Base-by-base conservation (phyloP, 2,113 vertebrate species). In the Pardalotus punctatus region DNA sequence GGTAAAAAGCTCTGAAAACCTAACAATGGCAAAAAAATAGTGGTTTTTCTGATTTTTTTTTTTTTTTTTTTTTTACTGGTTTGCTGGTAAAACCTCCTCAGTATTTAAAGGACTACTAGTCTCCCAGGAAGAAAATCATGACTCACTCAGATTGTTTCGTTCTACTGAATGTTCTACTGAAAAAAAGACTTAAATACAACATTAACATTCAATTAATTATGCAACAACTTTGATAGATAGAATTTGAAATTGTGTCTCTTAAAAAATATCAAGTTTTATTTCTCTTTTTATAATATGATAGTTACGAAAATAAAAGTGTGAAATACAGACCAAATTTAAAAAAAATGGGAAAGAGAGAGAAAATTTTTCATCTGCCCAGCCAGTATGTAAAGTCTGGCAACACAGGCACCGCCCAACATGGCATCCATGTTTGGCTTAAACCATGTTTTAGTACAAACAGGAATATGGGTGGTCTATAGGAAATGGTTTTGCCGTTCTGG, bases 191-290 rank as follows among this genome's bases (percentile, higher is more conserved):
- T 72, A 90, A 95, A 93, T 62, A 70, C 11, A 64, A 54, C 43
- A 69, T 90, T 94, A 96, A 42, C 61, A 84, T 73, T 80, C 84
- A 86, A 92, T 90, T 66, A 95, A 97, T 95, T 96, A 97, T 93
- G 62, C 62, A 96, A 45, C 33, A 61, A 27, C n/a, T 94, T 83
- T 94, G 72, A 94, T 67, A 90, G 72, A 94, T 61, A 91, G 79
- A 88, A 62, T 93, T 86, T 91, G 9, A 56, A 96, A 90, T 70
- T 60, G 57, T 61, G 35, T 95, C 54, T 81, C 54, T 81, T 65
- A 22, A 87, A 65, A 66, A 56, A 31, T 47, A 69, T 69, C 80
- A 95, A 58, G 31, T 85, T 94, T 85, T 81, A 19, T 11, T 94
- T 78, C 25, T 67, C 56, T 64, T 94, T 96, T 96, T 79, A 81